Evolutionary conservation across 1,140 invertebrate genomes (phyloP), one percentile per base, ranked within the genome.

Genomic region (Temnothorax nylanderi): DNA sequence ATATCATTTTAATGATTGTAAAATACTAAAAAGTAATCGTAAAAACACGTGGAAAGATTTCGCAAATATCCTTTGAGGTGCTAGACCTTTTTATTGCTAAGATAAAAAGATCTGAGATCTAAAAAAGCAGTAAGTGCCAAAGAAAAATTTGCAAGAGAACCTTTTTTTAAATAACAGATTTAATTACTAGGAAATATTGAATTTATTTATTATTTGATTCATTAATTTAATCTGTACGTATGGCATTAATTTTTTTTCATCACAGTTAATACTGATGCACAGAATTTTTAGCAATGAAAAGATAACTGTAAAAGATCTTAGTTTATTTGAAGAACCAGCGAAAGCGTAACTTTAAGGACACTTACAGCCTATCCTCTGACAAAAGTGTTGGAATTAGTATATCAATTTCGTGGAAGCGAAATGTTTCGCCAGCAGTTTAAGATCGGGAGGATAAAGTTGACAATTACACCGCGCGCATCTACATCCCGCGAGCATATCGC

Each of bases 401-500:
- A 26, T 32, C 2, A 54, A 44, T 47, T 64, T 41, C 4, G 4
- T 5, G 18, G 26, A 69, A 32, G 7, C 13, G 16, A 16, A 13
- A 47, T 32, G 32, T 41, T 21, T 32, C 44, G 18, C 5, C 34
- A 49, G 37, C 7, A 75, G 18, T 32, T 72, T 76, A 76, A 76
- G 32, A 76, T 10, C 26, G 18, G 76, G n/a, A 65, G 32, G 16
- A 74, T 60, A 8, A 21, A 71, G 67, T 82, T 37, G 65, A 60
- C 37, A 18, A 74, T 41, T 82, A 54, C 16, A 82, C 37, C 18
- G 41, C 54, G 51, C n/a, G 47, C 65, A 16, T 78, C 44, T 78
- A 65, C 0, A 7, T 78, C 18, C 7, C n/a, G n/a, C 80, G 67
- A 84, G 4, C 8, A 18, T 37, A 34, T 84, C 80, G 80, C 54